Percentiles rank a stretch among this genome's conserved stretches.
phyloP scores from a whole-genome alignment of 2,797 vertebrate species.

The Heliangelus exortis region DNA sequence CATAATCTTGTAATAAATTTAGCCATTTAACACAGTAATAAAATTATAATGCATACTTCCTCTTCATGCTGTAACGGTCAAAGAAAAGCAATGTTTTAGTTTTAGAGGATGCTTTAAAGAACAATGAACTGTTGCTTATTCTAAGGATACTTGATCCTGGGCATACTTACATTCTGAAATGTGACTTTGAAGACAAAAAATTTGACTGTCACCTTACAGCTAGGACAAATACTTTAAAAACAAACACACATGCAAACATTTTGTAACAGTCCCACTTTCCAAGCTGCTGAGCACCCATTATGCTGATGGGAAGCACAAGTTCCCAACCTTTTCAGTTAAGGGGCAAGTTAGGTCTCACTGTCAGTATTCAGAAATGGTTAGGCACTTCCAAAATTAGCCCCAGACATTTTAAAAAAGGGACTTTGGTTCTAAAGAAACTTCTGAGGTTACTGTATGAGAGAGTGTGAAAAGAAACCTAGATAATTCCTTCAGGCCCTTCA shows the following conservation, averaged over 20 bases:
- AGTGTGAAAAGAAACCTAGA: not conserved
- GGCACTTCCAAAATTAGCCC: not conserved
- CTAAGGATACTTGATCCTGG: not conserved
- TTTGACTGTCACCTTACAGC: not conserved
- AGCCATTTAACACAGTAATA: not conserved
- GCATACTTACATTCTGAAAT: not conserved
- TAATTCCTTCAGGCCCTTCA: not conserved
- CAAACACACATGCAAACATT: not conserved
- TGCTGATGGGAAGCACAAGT: not conserved
- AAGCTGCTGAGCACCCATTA: not conserved
- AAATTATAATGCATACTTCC: not conserved
- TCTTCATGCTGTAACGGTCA: not conserved
- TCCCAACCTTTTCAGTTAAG: not conserved
- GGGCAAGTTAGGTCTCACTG: not conserved
- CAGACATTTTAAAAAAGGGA: not conserved
- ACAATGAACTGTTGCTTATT: not conserved
- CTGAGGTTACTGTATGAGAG: not conserved
- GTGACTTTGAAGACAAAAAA: not conserved
- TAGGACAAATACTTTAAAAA: not conserved
- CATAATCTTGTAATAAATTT: not conserved
- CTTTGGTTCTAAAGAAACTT: not conserved
- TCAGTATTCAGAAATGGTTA: not conserved
- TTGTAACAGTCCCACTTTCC: not conserved
- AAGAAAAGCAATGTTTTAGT: not conserved
- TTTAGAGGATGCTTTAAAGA: not conserved